Evolutionary conservation across 2,797 vertebrate species (phyloP).

Genomic region (Gymnoscopelus braueri): DNA sequence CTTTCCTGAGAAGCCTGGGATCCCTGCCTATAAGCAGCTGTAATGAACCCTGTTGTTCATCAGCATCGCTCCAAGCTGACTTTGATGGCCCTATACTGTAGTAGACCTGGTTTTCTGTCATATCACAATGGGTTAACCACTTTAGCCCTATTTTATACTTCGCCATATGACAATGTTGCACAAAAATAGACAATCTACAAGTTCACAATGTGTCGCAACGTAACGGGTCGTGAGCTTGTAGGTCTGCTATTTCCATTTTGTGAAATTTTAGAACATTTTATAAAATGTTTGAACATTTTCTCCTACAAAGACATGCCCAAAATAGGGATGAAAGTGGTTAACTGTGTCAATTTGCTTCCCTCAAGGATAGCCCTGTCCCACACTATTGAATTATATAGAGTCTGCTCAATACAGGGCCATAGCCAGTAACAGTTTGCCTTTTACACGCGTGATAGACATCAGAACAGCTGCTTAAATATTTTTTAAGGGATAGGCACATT

Average conservation of each 20-base stretch:
- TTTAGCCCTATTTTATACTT: no score
- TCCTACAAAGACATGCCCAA: no score
- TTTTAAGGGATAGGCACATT: not conserved
- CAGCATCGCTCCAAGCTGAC: slow-evolving; percentile 40
- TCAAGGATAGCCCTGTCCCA: slow-evolving; percentile 32
- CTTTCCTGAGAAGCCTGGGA: slow-evolving; percentile 54
- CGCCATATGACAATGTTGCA: no score
- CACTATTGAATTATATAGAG: slow-evolving; percentile 13
- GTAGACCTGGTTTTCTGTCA: slow-evolving; percentile 65
- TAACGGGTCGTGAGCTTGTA: no score
- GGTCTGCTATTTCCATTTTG: no score
- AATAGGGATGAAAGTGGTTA: no score
- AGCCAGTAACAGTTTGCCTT: not conserved
- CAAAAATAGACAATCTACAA: no score
- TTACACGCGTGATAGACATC: not conserved
- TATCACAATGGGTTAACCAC: slow-evolving; percentile 43
- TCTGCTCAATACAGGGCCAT: not conserved
- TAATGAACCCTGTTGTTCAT: slow-evolving; percentile 65
- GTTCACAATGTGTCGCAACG: no score
- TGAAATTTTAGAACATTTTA: no score
- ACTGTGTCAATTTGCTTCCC: slow-evolving; percentile 42
- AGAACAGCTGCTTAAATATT: not conserved
- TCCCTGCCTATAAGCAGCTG: slow-evolving; percentile 59
- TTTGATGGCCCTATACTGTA: slow-evolving; percentile 49
- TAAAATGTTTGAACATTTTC: no score